These are phyloP conservation scores for Thymelicus sylvestris DNA, from an alignment of 2,888 invertebrate genomes.

Conservation along the genomic window DNA sequence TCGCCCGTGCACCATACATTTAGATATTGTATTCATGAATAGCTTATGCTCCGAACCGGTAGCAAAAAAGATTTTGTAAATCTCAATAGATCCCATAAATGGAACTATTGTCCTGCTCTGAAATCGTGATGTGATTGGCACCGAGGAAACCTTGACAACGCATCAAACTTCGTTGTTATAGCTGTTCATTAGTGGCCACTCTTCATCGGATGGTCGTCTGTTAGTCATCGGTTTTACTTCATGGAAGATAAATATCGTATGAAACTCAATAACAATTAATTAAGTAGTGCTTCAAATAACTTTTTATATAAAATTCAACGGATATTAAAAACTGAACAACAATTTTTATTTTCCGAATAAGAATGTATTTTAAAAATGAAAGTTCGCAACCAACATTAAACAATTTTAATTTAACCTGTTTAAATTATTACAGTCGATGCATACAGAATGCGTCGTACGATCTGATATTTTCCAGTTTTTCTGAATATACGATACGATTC, in stretches of 20 bases:
- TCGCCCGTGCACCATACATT: slow-evolving; percentile 66
- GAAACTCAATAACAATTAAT: too few relatives aligned
- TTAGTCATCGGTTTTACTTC: too few relatives aligned
- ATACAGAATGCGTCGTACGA: slow-evolving; percentile 46
- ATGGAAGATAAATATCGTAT: too few relatives aligned
- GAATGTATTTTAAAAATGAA: not conserved
- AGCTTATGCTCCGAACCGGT: not conserved
- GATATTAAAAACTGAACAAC: not conserved
- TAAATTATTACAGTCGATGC: slow-evolving; percentile 39
- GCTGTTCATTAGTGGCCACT: too few relatives aligned
- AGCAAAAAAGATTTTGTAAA: slow-evolving; percentile 1
- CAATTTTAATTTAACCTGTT: slow-evolving; percentile 30
- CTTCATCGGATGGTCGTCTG: too few relatives aligned
- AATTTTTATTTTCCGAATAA: not conserved
- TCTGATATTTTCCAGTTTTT: slow-evolving; percentile 61
- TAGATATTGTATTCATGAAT: slow-evolving; percentile 53
- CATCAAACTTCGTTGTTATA: too few relatives aligned
- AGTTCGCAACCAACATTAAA: slow-evolving; percentile 9
- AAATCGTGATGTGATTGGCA: too few relatives aligned
- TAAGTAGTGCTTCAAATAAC: too few relatives aligned
- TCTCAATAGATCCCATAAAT: not conserved
- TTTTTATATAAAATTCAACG: too few relatives aligned
- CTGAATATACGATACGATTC: slow-evolving; percentile 61
- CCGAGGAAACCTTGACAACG: too few relatives aligned
- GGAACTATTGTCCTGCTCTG: too few relatives aligned